These are phyloP conservation scores for Cepphus grylle DNA, from an alignment of 2,113 vertebrate species.

Conservation along the genomic window DNA sequence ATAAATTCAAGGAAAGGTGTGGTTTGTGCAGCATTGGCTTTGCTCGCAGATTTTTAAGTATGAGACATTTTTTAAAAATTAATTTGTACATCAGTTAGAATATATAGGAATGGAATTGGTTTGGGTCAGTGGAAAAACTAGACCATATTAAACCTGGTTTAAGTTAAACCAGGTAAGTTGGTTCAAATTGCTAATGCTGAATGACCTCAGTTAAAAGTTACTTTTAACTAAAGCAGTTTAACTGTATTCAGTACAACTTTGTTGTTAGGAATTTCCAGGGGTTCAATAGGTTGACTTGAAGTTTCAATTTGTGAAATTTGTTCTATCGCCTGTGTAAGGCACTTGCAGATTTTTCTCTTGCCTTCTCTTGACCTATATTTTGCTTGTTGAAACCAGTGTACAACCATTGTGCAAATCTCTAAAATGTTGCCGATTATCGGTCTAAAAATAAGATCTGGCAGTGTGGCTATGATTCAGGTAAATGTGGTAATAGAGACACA, in stretches of 20 bases:
- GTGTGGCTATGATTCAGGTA: background rate
- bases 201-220: background rate
- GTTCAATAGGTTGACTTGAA: background rate
- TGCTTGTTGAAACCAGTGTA: background rate
- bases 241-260: background rate
- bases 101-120: background rate
- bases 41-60: background rate
- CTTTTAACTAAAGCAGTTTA: background rate
- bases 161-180: background rate
- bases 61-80: background rate
- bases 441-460: background rate
- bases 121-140: background rate
- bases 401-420: background rate
- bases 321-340: background rate
- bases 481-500: background rate
- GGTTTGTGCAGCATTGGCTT: background rate
- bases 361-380: background rate
- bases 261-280: background rate
- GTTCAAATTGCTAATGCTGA: background rate
- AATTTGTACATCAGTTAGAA: background rate
- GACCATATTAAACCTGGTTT: background rate
- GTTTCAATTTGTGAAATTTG: background rate
- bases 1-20: conserved; percentile 46
- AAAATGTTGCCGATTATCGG: background rate
- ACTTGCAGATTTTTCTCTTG: background rate